phyloP scores from a whole-genome alignment of 1,140 invertebrate species.

The Diploscapter pachys region DNA sequence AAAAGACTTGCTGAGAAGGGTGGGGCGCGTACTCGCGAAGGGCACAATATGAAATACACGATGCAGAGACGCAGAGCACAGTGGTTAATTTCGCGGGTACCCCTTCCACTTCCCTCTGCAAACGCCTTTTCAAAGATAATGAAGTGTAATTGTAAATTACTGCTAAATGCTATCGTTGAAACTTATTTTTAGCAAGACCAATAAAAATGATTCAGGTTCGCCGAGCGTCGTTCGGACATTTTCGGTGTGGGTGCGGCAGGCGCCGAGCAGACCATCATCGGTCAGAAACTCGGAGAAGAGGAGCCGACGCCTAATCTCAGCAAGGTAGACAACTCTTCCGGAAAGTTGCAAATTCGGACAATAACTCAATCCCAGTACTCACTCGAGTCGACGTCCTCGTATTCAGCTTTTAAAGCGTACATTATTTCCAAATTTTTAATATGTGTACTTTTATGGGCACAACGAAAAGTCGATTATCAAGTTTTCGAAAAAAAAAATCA shows the following conservation, averaged over 20 bases:
- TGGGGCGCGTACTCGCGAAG: too few species aligned
- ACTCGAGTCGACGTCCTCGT: too few species aligned
- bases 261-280: conserved; percentile 95
- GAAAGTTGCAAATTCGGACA: neutral
- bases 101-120: neutral
- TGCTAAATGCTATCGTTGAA: neutral
- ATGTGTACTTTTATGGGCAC: conserved; percentile 61
- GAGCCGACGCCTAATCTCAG: conserved; percentile 75
- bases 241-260: conserved; percentile 86
- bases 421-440: too few species aligned
- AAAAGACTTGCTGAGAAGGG: too few species aligned
- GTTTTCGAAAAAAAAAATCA: too few species aligned
- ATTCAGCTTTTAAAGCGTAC: too few species aligned
- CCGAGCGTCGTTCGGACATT: conserved; percentile 97
- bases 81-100: neutral
- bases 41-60: too few species aligned
- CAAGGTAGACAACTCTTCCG: conserved; percentile 66
- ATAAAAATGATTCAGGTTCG: conserved; percentile 73
- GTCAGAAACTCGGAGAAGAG: conserved; percentile 95
- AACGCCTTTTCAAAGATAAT: neutral
- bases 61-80: too few species aligned
- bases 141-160: neutral
- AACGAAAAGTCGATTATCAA: neutral
- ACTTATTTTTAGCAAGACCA: neutral
- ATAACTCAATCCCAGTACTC: conserved; percentile 62